Evolutionary conservation across 2,888 invertebrate species (phyloP), one percentile per base, ranked within the genome.

Genomic region (Deroplatys truncata): DNA sequence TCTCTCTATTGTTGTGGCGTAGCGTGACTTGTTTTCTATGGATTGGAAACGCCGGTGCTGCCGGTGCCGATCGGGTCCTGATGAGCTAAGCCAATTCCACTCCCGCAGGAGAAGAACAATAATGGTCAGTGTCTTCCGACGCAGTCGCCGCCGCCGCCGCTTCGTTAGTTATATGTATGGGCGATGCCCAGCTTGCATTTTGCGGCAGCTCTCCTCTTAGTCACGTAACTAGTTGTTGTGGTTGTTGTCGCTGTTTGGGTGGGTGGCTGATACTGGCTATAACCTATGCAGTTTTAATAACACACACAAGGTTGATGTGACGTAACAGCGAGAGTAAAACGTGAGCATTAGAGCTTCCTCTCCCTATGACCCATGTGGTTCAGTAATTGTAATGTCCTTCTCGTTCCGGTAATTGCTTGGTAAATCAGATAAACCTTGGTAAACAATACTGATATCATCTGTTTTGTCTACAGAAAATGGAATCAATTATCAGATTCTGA

Each of bases 11-110:
- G 85, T 85, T 85, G 85, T 49, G 85, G 49, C 35, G 5, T 85
- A 56, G 85, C 85, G 85, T 85, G 85, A 85, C 85, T 85, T 43
- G 85, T 49, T 85, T 85, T 85, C 85, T 49, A 85, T 85, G 85
- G 85, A 49, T 49, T 85, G 85, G 85, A 85, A 85, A 85, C 85
- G 85, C 85, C 56, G 85, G 49, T 49, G 28, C 25, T 72, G 56
- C 56, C 56, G 56, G 56, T 72, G 56, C 56, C 56, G 56, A 72
- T 72, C 56, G 56, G 56, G 56, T 72, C 56, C 56, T 72, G 56
- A 72, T 72, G 56, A 72, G 56, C 56, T 25, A 72, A 72, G 56
- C 56, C 56, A 72, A 72, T 72, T 72, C 56, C 56, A 72, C 56
- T 72, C 56, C 56, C 56, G 56, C 56, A 72, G 56, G 56, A 72